Base-by-base conservation (phyloP, 2,888 invertebrate genomes). In the Choreutis nemorana region DNA sequence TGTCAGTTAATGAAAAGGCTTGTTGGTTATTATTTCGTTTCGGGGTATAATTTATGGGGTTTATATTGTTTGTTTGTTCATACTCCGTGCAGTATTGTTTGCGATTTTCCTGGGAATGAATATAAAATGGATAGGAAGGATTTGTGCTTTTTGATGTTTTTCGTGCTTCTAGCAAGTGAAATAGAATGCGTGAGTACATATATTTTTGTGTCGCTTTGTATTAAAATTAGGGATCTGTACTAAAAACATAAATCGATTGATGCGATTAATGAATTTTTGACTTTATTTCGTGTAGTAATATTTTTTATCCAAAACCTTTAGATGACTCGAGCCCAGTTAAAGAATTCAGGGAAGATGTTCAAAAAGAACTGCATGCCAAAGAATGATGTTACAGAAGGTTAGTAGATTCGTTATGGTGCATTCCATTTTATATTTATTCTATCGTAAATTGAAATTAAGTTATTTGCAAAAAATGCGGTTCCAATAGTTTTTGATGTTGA, bases 301-400 rank as follows among this genome's bases (percentile, higher is more conserved):
- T 26, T 31, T 15, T 9, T 14, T 23, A 5, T 22, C 12, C 8
- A 8, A 29, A 25, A 21, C 11, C 6, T 50, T 7, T 44, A 75
- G 78, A 60, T 77, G 64, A 50, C 70, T 7, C 59, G 62, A 37
- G 82, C 83, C 11, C 88, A 88, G 51, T 49, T 88, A 55, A 79
- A 80, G 44, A 81, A 84, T 24, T 77, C 86, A 0, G 77, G 73
- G 1, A 83, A 79, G 48, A 50, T 84, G 36, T 57, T 87, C 35
- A 75, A 85, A 34, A 85, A 84, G 38, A 78, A 78, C 7, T 88
- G 88, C 36, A 60, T 81, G 47, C 77, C 75, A 2, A 88, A 87
- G 56, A 72, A 71, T 23, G 72, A 80, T 41, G 73, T 78, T 0
- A 64, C 73, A 2, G 51, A 65, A 44, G 81, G 82, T 82, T n/a